Evolutionary conservation across 2,888 invertebrate genomes (phyloP), one percentile per base, ranked within the genome.

Genomic region (Frankliniella fusca): DNA sequence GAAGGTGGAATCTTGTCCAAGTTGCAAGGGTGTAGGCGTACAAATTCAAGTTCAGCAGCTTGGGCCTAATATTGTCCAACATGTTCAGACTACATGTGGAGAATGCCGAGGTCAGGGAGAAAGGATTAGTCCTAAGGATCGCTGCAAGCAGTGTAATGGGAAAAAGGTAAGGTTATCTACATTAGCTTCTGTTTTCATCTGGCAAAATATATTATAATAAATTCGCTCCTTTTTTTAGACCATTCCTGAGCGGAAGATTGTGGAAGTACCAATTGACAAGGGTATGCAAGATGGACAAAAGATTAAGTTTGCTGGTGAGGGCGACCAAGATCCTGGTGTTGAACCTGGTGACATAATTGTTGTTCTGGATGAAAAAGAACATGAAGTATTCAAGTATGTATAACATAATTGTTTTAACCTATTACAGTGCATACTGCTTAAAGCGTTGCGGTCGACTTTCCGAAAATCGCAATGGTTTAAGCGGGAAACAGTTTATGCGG

Each of bases 271-370:
- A 87, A 93, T 98, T 81, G 97, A 98, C 86, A 93, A 94, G 89
- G 97, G 99, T 83, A 98, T 98, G 98, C 91, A 92, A 80, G 97
- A 98, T 88, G 97, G 96, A 0, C 98, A 99, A 88, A 97, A 96
- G 89, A 97, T 99, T 84, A 91, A 94, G 48, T 98, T 98, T 87
- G 91, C 91, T 84, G 98, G 98, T 0, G 98, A 99, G 89, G 99
- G 98, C 80, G 97, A 98, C 89, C 98, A 98, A 88, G 97, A 97
- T 87, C 97, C 98, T 0, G 97, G 96, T 48, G 89, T 96, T 81
- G 96, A 97, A 87, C 92, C 98, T 3, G 99, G 99, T 80, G 98
- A 99, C 88, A 95, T 99, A 84, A 93, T 98, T 84, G 97, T 99
- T 86, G 93, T 98, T 70, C 90, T 99, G 83, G 98, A 99, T 87